These are phyloP conservation scores for Druon quercuslanigerum DNA, from an alignment of 1,140 invertebrate genomes.

Conservation along the genomic window DNA sequence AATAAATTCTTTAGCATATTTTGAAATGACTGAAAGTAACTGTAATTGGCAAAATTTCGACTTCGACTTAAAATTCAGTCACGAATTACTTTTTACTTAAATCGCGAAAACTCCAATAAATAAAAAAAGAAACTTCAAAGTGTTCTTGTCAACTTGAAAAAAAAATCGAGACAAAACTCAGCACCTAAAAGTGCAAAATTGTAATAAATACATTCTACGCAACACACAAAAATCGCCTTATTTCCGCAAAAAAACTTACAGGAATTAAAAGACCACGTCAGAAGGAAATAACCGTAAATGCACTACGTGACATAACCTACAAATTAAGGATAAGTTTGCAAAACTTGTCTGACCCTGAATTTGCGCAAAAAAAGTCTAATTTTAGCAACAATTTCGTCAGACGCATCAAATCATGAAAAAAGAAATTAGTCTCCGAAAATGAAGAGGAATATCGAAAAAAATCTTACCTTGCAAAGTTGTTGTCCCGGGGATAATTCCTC, in stretches of 20 bases:
- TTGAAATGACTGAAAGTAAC: no score
- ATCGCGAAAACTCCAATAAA: background rate
- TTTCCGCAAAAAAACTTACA: background rate
- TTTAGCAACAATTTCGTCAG: background rate
- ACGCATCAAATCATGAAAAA: background rate
- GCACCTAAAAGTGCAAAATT: no score
- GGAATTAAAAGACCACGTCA: background rate
- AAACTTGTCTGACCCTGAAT: no score
- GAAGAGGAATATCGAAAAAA: background rate
- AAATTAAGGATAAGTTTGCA: background rate
- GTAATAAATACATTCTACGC: no score
- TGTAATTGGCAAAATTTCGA: no score
- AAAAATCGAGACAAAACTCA: no score
- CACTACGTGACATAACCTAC: constrained; percentile 1
- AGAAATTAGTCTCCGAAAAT: background rate
- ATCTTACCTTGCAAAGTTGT: constrained; percentile 93
- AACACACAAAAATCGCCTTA: background rate
- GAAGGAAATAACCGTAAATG: background rate
- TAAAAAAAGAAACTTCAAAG: no score
- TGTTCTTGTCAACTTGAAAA: no score
- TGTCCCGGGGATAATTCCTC: constrained; percentile 95
- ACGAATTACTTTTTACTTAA: constrained; percentile 32
- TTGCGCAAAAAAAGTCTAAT: background rate
- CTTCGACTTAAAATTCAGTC: no score
- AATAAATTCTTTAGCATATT: no score